These are phyloP conservation scores for Drosophila burlai DNA, from an alignment of 1,140 invertebrate genomes.

Conservation along the genomic window DNA sequence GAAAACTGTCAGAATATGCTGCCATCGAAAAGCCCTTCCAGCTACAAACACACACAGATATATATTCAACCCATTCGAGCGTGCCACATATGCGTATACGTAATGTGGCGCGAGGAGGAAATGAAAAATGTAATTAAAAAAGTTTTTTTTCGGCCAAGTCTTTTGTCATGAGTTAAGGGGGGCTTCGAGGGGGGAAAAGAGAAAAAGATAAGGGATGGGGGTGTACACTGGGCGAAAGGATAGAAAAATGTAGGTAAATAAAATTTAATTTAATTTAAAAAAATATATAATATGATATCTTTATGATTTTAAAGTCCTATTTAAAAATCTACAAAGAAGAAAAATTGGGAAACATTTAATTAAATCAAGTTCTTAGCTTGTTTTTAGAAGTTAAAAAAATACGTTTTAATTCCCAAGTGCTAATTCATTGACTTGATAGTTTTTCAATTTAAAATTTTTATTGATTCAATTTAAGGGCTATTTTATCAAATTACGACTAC, in stretches of 20 bases:
- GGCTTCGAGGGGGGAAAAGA: not conserved
- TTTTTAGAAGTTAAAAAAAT: too few species aligned
- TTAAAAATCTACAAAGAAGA: not conserved
- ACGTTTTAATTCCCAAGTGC: not conserved
- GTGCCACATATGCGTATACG: conserved; percentile 69
- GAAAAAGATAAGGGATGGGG: not conserved
- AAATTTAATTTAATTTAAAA: too few species aligned
- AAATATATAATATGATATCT: too few species aligned
- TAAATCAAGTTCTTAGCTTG: accelerated
- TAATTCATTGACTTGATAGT: too few species aligned
- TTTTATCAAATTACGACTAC: not conserved
- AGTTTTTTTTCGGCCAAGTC: conserved; percentile 71
- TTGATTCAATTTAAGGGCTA: too few species aligned
- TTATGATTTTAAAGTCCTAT: too few species aligned
- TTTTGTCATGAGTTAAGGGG: conserved; percentile 53
- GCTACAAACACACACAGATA: not conserved
- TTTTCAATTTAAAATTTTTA: not conserved
- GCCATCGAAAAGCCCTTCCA: conserved; percentile 11
- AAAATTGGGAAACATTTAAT: not conserved
- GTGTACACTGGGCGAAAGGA: not conserved
- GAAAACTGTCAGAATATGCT: conserved; percentile 38
- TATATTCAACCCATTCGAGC: conserved; percentile 25
- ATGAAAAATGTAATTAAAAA: conserved; percentile 83
- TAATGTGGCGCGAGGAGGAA: conserved; percentile 69
- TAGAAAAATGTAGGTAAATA: too few species aligned